Conservation (phyloP, 2,113 vertebrate genomes). For the Macquaria ambigua region DNA sequence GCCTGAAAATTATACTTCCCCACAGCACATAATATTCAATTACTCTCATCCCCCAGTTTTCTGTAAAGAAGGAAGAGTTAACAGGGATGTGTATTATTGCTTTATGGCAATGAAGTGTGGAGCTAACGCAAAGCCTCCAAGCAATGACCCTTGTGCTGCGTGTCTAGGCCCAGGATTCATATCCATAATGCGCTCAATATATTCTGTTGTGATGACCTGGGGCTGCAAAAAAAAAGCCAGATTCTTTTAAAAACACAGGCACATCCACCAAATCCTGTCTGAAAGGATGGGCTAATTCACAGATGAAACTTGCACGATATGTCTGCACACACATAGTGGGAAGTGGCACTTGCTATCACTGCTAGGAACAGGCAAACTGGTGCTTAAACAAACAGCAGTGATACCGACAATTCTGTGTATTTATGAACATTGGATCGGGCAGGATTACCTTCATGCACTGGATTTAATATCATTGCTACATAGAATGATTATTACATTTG, state of each 20-base stretch:
- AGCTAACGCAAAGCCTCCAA: constrained; percentile 79
- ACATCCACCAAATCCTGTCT: constrained; percentile 81
- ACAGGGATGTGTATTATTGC: constrained; percentile 82
- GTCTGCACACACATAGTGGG: constrained; percentile 67
- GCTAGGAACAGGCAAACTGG: constrained; percentile 45
- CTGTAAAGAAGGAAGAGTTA: constrained; percentile 77
- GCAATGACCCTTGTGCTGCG: constrained; percentile 82
- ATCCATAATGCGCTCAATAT: constrained; percentile 89
- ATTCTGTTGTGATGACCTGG: constrained; percentile 84
- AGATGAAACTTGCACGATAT: constrained; percentile 79
- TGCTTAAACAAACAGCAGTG: constrained; percentile 55
- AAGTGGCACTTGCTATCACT: constrained; percentile 60
- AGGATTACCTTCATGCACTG: constrained; percentile 24
- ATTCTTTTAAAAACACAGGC: constrained; percentile 81
- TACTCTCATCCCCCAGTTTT: constrained; percentile 70
- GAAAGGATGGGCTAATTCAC: constrained; percentile 81
- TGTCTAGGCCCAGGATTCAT: constrained; percentile 84
- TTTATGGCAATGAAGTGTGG: constrained; percentile 84
- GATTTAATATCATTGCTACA: constrained; percentile 28
- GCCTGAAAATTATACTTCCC: constrained; percentile 72
- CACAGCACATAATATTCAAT: constrained; percentile 80
- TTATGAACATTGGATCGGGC: constrained; percentile 48
- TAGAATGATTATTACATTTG: constrained; percentile 35
- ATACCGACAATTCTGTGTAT: constrained; percentile 38
- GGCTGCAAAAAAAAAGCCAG: constrained; percentile 79